Evolutionary conservation across 2,888 invertebrate species (phyloP).

Genomic region (Nymphalis polychloros): DNA sequence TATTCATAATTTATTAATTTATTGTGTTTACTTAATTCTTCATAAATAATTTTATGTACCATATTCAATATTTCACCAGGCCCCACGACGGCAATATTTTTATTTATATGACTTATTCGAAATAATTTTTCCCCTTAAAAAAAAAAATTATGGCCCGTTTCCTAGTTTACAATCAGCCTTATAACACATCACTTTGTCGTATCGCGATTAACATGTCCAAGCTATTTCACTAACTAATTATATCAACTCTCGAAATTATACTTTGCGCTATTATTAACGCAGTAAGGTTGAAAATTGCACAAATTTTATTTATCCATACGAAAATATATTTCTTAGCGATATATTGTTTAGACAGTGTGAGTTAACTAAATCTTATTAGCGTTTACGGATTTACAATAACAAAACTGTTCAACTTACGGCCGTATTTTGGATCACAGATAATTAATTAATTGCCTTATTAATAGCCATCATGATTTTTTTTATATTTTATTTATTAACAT

Average conservation of each 20-base stretch:
- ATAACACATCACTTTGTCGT: conserved; percentile 55
- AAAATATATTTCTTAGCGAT: conserved; percentile 21
- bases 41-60: too few relatives aligned
- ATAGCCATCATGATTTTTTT: neutral
- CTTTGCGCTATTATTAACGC: conserved; percentile 5
- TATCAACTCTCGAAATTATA: conserved; percentile 20
- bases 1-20: too few relatives aligned
- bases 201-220: conserved; percentile 65
- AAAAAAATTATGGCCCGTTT: neutral
- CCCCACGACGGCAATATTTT: too few relatives aligned
- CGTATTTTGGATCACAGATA: neutral
- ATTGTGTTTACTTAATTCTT: too few relatives aligned
- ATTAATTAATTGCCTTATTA: conserved; percentile 13
- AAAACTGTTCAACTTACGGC: conserved; percentile 18
- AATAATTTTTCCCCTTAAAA: conserved; percentile 14
- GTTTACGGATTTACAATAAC: conserved; percentile 24
- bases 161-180: conserved; percentile 41
- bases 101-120: too few relatives aligned
- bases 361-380: conserved; percentile 23
- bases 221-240: conserved; percentile 47
- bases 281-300: conserved; percentile 28
- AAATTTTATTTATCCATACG: conserved; percentile 6
- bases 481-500: neutral
- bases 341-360: conserved; percentile 35
- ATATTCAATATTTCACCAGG: too few relatives aligned